Conservation (phyloP, 2,888 invertebrate genomes). For the Phyllotreta cruciferae region DNA sequence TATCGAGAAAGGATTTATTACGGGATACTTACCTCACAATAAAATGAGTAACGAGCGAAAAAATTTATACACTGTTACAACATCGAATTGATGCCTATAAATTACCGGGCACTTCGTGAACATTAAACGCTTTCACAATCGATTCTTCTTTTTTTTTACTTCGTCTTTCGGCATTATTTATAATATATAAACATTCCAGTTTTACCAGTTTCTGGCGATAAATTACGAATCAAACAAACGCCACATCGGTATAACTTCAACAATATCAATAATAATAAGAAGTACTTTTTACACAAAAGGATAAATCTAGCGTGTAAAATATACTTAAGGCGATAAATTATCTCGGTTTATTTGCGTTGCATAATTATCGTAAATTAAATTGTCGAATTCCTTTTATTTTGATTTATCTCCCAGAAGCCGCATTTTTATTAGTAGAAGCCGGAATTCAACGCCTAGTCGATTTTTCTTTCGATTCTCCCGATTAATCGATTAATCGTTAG, state of each 20-base stretch:
- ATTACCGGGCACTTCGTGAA: too few relatives aligned
- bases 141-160: too few relatives aligned
- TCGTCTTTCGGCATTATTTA: neutral
- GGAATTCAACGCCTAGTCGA: conserved; percentile 9
- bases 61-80: too few relatives aligned
- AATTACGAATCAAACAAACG: conserved; percentile 22
- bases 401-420: conserved; percentile 7
- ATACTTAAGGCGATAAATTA: conserved; percentile 15
- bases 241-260: conserved; percentile 17
- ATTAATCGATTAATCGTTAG: too few relatives aligned
- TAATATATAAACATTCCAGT: conserved; percentile 9
- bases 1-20: too few relatives aligned
- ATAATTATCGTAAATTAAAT: conserved; percentile 19
- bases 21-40: too few relatives aligned
- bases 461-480: conserved; percentile 51
- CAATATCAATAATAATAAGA: conserved; percentile 20
- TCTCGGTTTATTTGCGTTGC: conserved; percentile 8
- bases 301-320: conserved; percentile 16
- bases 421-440: conserved; percentile 4
- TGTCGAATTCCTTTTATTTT: conserved; percentile 10
- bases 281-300: conserved; percentile 19
- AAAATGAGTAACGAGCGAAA: too few relatives aligned
- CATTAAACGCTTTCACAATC: too few relatives aligned
- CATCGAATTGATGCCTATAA: too few relatives aligned
- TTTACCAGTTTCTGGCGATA: conserved; percentile 11